These are phyloP conservation scores for Tragelaphus imberbis DNA, from an alignment of 2,113 vertebrate species.

Conservation along the genomic window DNA sequence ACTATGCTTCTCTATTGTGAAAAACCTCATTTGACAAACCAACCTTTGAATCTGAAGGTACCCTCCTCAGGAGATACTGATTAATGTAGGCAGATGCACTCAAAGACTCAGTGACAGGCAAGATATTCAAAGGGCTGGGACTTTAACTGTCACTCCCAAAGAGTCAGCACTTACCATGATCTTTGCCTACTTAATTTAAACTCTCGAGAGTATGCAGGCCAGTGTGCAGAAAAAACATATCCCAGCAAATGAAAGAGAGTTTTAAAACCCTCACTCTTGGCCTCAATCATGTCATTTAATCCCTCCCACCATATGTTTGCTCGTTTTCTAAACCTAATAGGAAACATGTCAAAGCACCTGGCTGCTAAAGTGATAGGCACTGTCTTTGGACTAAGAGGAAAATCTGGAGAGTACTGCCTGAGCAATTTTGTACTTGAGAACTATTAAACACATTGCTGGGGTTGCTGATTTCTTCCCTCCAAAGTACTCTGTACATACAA, in stretches of 20 bases:
- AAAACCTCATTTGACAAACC: background rate
- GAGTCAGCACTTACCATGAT: background rate
- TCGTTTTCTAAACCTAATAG: slow-evolving; percentile 27
- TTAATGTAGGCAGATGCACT: background rate
- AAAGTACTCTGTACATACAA: background rate
- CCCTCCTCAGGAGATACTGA: background rate
- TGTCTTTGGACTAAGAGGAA: background rate
- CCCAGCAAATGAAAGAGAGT: background rate
- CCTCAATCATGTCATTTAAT: slow-evolving; percentile 21
- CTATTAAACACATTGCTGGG: background rate
- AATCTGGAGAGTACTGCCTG: background rate
- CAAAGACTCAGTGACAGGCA: background rate
- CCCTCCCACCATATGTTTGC: slow-evolving; percentile 31
- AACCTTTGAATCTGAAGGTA: background rate
- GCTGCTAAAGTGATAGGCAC: background rate
- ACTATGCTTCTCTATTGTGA: background rate
- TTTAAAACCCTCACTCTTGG: slow-evolving; percentile 8
- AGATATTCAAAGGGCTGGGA: background rate
- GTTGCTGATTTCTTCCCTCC: background rate
- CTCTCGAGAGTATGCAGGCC: slow-evolving; percentile 11
- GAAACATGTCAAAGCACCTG: slow-evolving; percentile 39
- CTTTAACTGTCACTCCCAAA: background rate
- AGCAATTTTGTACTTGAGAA: background rate
- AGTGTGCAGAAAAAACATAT: slow-evolving; percentile 14
- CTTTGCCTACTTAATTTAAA: slow-evolving; percentile 7